phyloP scores from a whole-genome alignment of 2,888 invertebrate species.

The Scrobipalpa atriplicella region DNA sequence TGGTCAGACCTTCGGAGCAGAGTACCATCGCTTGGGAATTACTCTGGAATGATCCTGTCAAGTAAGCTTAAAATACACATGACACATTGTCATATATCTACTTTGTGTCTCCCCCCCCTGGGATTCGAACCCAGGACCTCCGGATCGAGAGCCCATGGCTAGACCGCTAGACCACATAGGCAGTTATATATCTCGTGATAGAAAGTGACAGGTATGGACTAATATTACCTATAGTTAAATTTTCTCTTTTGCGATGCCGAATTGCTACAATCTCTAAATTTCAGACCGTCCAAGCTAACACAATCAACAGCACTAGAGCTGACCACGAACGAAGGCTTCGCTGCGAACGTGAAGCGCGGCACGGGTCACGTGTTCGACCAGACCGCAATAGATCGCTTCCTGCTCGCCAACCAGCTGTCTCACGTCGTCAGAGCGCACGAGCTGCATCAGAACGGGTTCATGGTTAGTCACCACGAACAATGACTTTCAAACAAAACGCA shows the following conservation, averaged over 20 bases:
- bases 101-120: too few relatives aligned
- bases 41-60: conserved; percentile 90
- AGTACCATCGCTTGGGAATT: conserved; percentile 90
- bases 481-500: too few relatives aligned
- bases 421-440: conserved; percentile 90
- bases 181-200: too few relatives aligned
- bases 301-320: conserved; percentile 78
- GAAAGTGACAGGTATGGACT: too few relatives aligned
- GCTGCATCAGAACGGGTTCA: conserved; percentile 87
- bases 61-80: conserved; percentile 54
- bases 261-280: background rate
- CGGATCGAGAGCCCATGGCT: too few relatives aligned
- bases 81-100: too few relatives aligned
- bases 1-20: conserved; percentile 85
- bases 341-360: conserved; percentile 85
- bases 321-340: conserved; percentile 85
- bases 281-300: conserved; percentile 68
- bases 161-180: too few relatives aligned
- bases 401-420: conserved; percentile 84
- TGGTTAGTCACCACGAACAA: too few relatives aligned
- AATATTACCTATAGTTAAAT: too few relatives aligned
- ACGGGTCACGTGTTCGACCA: conserved; percentile 89
- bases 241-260: too few relatives aligned
- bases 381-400: conserved; percentile 86
- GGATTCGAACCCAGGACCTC: too few relatives aligned